These are phyloP conservation scores for Nudaria mundana DNA, from an alignment of 2,888 invertebrate genomes.

Conservation along the genomic window DNA sequence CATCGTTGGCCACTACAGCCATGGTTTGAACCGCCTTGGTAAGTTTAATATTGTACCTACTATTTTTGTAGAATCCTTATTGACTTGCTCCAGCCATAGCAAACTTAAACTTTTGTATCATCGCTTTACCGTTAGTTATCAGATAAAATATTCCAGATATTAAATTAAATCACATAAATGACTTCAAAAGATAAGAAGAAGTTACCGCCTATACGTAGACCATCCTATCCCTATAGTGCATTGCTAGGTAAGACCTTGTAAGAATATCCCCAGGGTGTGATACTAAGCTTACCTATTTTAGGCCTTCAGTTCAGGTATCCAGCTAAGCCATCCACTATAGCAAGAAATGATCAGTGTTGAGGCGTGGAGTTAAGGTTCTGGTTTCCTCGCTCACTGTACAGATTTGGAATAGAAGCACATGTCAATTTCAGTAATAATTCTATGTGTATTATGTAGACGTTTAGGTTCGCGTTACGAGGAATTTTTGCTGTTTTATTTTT, in stretches of 20 bases:
- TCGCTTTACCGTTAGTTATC: too few species aligned
- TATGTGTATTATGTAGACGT: neutral
- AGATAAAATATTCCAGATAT: too few species aligned
- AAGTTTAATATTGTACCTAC: conserved; percentile 23
- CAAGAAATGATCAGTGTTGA: neutral
- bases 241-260: too few species aligned
- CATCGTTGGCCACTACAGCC: conserved; percentile 91
- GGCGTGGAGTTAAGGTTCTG: neutral
- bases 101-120: too few species aligned
- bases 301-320: neutral
- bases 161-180: too few species aligned
- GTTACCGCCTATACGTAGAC: too few species aligned
- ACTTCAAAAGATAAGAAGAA: too few species aligned
- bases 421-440: conserved; percentile 1
- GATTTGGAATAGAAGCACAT: conserved; percentile 1
- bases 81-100: too few species aligned
- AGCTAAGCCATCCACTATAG: neutral
- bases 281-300: too few species aligned
- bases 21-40: conserved; percentile 92
- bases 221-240: too few species aligned
- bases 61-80: too few species aligned
- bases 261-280: too few species aligned
- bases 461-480: neutral
- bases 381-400: neutral
- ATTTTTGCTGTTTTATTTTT: neutral